Base-by-base conservation (phyloP, 1,140 invertebrate species). In the Drosophila kikkawai region DNA sequence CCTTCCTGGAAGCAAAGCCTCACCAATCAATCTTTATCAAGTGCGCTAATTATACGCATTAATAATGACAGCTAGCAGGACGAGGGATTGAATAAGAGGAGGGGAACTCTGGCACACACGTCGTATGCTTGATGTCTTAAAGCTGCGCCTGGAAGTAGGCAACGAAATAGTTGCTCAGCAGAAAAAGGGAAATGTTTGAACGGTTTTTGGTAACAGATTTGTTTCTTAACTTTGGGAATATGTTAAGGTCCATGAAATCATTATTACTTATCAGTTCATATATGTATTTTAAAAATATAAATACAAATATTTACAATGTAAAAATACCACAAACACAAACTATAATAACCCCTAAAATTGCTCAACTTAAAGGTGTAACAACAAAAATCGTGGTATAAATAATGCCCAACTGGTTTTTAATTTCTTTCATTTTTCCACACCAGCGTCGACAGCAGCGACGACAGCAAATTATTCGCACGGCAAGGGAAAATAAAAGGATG, bases 1-100 rank as follows among this genome's bases (percentile, higher is more conserved):
- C 57, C 26, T 22, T 39, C 17, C 44, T 36, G 9, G 29, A 63
- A 8, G 29, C 41, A 85, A 71, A 77, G 74, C 82, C 59, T 39
- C 65, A 42, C 82, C 82, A 86, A 86, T 86, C 82, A 86, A 86
- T 86, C 82, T 86, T 86, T 86, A 87, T 86, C 85, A 86, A 86
- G 79, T 79, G 75, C 75, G 82, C 82, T 85, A 85, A 85, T 85
- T 85, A 85, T 74, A 86, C 82, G 79, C 82, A 85, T 85, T 85
- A 86, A 85, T 85, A 85, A 86, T 85, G 82, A 85, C 82, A 85
- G 78, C 57, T 77, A 57, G 48, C 59, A 71, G 76, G 57, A 29
- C 32, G 19, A 6, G 51, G 56, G 59, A 58, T 37, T 34, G 50
- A 15, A 42, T 8, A 51, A 60, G 22, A 63, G 32, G 29, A 19